Evolutionary conservation across 2,888 invertebrate species (phyloP), one percentile per base, ranked within the genome.

Genomic region (Archips xylosteana): DNA sequence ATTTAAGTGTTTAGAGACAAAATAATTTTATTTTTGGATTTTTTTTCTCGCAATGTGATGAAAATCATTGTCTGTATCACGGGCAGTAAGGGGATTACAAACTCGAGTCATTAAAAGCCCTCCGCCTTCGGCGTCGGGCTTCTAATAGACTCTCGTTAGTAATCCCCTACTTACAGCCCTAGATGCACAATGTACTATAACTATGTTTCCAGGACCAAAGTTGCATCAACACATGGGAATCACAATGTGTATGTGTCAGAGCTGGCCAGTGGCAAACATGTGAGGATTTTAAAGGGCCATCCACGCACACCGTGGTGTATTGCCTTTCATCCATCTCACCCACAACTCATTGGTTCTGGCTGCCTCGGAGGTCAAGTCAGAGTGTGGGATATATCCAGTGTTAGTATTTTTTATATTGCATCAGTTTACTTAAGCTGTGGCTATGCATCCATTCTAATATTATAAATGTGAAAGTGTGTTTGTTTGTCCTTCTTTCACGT

Each of bases 281-380:
- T 97, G 36, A 96, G 96, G 80, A 97, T 97, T 54, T 88, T 98
- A 70, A 95, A 96, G 51, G 98, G 98, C 0, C 98, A 98, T 89
- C 97, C 97, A 2, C 95, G 98, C 49, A 98, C 98, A 13, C 98
- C 98, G 1, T 98, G 98, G 98, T 97, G 97, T 83, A 96, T 98
- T 67, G 97, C 97, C 59, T 98, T 98, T 88, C 98, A 98, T 91
- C 98, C 98, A 0, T 96, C 97, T 8, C 97, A 96, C 74, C 96
- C 97, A 83, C 96, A 98, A 83, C 96, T 98, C 66, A 95, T 98
- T 62, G 98, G 98, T 39, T 97, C 98, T 1, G 98, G 98, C 0
- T 98, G 98, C 87, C 95, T 98, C 1, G 97, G 97, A 8, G 98
- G 98, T 9, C 97, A 98, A 95, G 98, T 98, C 67, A 94, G 98